These are phyloP conservation scores for Drymodes brunneopygia DNA, from an alignment of 2,113 vertebrate species.

Conservation along the genomic window DNA sequence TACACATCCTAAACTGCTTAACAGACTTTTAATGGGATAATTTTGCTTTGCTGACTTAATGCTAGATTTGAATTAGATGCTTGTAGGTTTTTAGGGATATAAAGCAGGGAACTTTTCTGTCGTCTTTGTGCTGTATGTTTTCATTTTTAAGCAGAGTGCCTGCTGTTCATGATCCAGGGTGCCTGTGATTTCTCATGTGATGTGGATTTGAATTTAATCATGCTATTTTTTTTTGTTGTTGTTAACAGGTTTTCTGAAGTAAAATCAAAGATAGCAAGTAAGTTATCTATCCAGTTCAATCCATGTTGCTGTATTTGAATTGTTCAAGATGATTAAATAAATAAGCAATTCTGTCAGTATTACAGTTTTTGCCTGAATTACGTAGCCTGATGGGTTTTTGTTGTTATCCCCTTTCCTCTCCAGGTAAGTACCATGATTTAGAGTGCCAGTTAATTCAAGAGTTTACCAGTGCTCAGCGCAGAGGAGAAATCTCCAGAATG, in stretches of 20 bases:
- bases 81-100: constrained; percentile 34
- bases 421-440: constrained; percentile 99
- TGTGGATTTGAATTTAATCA: constrained; percentile 25
- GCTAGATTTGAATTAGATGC: constrained; percentile 48
- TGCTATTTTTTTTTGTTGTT: constrained; percentile 28
- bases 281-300: constrained; percentile 65
- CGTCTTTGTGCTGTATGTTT: constrained; percentile 9
- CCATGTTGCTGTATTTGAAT: neutral
- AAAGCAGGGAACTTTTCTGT: neutral
- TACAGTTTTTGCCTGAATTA: neutral
- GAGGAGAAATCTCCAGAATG: constrained; percentile 95
- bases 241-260: constrained; percentile 94
- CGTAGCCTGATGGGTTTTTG: neutral
- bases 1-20: constrained; percentile 49
- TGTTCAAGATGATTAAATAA: constrained; percentile 20
- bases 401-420: constrained; percentile 35
- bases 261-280: constrained; percentile 99
- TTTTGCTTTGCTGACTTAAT: constrained; percentile 50
- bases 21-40: constrained; percentile 54
- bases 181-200: constrained; percentile 1
- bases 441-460: constrained; percentile 98
- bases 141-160: neutral
- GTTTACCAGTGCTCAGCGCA: constrained; percentile 91
- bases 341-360: neutral
- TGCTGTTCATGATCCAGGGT: neutral